Conservation (phyloP, 2,888 invertebrate genomes). For the Frankliniella fusca region DNA sequence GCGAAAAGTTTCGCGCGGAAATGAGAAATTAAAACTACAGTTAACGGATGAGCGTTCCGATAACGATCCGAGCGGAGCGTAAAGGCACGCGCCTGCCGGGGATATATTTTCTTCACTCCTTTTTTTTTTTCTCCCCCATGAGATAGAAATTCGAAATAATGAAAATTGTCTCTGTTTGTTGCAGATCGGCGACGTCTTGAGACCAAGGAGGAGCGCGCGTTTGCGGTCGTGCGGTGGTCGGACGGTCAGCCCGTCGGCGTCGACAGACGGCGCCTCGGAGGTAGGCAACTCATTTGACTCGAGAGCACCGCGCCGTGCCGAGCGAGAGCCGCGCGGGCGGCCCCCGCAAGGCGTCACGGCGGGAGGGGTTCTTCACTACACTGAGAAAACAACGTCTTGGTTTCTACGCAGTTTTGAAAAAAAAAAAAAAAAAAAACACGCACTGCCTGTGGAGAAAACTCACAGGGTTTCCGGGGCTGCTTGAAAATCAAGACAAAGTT, state of each 20-base stretch:
- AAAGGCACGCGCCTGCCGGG: not conserved
- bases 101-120: not conserved
- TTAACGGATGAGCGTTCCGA: conserved; percentile 6
- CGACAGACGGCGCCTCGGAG: not conserved
- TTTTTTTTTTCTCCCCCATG: not conserved
- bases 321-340: not conserved
- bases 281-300: conserved; percentile 7
- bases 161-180: not conserved
- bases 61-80: not conserved
- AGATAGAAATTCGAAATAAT: not conserved
- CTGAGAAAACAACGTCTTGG: no score
- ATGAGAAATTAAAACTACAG: conserved; percentile 19
- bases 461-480: no score
- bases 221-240: no score
- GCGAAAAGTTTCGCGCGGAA: not conserved
- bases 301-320: not conserved
- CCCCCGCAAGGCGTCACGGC: no score
- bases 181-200: no score
- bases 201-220: no score
- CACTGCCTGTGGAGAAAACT: no score
- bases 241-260: not conserved
- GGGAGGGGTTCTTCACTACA: no score
- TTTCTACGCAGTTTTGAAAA: no score
- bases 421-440: no score
- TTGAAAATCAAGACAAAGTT: no score